A percentile compares a stretch with the other conserved stretches of the same genome.
These are phyloP conservation scores for Holothuria leucospilota DNA, from an alignment of 53 echinoderm and acorn worm species.

Conservation along the genomic window DNA sequence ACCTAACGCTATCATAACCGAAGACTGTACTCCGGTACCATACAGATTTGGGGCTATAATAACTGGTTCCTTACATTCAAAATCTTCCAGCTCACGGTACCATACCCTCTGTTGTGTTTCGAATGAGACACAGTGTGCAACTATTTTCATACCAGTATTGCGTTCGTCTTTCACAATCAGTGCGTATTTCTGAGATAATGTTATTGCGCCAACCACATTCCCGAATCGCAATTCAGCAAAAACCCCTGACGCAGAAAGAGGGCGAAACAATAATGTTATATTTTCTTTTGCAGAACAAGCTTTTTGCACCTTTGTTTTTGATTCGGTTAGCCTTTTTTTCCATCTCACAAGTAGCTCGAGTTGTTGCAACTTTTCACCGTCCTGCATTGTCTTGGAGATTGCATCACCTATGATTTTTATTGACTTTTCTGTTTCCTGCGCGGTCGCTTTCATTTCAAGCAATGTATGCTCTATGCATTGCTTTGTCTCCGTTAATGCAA, in stretches of 20 bases:
- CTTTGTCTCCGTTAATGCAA: too few species aligned
- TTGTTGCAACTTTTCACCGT: neutral
- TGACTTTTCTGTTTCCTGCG: too few species aligned
- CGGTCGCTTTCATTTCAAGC: too few species aligned
- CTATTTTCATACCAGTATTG: neutral
- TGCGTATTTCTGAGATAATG: neutral
- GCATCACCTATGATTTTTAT: too few species aligned
- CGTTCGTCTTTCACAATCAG: conserved; percentile 16
- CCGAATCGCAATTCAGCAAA: conserved; percentile 29
- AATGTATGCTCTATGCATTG: too few species aligned
- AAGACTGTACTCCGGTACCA: neutral
- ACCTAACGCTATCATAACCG: conserved; percentile 3
- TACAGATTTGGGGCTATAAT: neutral
- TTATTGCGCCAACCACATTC: conserved; percentile 19
- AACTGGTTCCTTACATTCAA: neutral
- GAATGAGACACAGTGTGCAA: neutral
- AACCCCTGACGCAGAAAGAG: neutral
- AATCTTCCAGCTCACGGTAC: neutral
- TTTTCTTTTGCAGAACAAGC: neutral
- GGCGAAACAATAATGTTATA: neutral
- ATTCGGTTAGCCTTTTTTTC: neutral
- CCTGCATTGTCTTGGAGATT: too few species aligned
- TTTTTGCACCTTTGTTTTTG: neutral
- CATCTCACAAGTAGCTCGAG: neutral
- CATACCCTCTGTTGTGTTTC: neutral